Evolutionary conservation across 1,140 invertebrate genomes (phyloP).

Genomic region (Periplaneta americana): DNA sequence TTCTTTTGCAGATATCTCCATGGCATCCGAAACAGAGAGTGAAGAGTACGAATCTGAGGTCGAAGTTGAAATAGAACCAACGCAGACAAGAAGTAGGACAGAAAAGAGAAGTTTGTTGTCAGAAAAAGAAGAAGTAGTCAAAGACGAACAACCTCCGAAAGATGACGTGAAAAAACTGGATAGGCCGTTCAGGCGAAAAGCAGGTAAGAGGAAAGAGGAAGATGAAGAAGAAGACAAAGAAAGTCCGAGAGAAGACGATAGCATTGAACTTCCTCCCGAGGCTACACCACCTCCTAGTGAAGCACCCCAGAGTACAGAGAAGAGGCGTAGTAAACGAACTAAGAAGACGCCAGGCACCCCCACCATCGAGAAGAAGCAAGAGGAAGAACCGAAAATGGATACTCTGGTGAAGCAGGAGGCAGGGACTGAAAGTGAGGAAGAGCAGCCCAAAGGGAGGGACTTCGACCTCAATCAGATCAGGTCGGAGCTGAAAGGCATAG

Average conservation of each 20-base stretch:
- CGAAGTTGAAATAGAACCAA: constrained; percentile 21
- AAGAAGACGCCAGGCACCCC: not conserved
- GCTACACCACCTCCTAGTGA: constrained; percentile 16
- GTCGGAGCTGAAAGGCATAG: constrained; percentile 75
- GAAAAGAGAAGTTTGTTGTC: constrained; percentile 2
- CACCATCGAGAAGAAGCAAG: not conserved
- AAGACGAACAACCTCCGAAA: constrained; percentile 28
- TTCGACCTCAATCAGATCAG: constrained; percentile 79
- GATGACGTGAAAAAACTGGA: constrained; percentile 36
- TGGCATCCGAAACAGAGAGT: constrained; percentile 36
- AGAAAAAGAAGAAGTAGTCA: constrained; percentile 18
- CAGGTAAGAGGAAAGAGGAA: constrained; percentile 20
- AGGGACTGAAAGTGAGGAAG: constrained; percentile 33
- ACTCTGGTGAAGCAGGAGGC: constrained; percentile 28
- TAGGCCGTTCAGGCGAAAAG: constrained; percentile 25
- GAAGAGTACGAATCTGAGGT: constrained; percentile 36
- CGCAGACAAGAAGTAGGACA: constrained; percentile 17
- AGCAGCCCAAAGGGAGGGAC: constrained; percentile 55
- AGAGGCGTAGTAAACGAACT: constrained; percentile 5
- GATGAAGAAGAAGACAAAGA: constrained; percentile 20
- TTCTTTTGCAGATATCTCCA: constrained; percentile 19
- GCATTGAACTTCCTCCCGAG: constrained; percentile 3
- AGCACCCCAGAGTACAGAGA: constrained; percentile 10
- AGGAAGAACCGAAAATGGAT: constrained; percentile 10
- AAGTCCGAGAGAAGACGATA: not conserved